Evolutionary conservation across 2,888 invertebrate genomes (phyloP).

Genomic region (Peribatodes rhomboidaria): DNA sequence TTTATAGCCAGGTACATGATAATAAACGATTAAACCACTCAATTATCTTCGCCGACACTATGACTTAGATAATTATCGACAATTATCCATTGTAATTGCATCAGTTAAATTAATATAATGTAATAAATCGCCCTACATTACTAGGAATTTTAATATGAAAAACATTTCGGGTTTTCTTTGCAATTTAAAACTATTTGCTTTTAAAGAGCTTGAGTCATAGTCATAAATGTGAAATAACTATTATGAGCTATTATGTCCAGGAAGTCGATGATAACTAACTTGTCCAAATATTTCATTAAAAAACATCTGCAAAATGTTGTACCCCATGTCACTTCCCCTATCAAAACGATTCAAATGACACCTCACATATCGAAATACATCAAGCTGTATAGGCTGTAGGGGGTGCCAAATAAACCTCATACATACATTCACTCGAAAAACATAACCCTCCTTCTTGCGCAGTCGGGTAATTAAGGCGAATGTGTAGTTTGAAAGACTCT

Average conservation of each 20-base stretch:
- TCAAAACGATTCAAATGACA: no score
- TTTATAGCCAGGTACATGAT: background rate
- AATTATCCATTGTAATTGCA: slow-evolving; percentile 13
- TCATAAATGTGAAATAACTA: background rate
- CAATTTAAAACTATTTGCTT: background rate
- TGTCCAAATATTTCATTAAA: background rate
- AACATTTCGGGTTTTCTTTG: slow-evolving; percentile 1
- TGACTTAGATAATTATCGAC: slow-evolving; percentile 6
- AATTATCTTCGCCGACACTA: slow-evolving; percentile 5
- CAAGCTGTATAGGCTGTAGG: no score
- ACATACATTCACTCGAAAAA: no score
- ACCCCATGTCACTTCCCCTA: no score
- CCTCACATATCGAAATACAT: no score
- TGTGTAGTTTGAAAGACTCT: no score
- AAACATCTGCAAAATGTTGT: no score
- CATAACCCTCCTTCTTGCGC: no score
- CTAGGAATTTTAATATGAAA: slow-evolving; percentile 6
- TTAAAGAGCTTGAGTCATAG: background rate
- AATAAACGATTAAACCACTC: background rate
- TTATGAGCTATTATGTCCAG: background rate
- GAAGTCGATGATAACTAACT: background rate
- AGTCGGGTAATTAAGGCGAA: no score
- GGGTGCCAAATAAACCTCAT: no score
- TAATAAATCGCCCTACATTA: slow-evolving; percentile 1
- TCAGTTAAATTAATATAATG: slow-evolving; percentile 15